A percentile compares a stretch with the other conserved stretches of the same genome.
Conservation (phyloP, 1,140 invertebrate species). For the Bombus difficillimus region DNA sequence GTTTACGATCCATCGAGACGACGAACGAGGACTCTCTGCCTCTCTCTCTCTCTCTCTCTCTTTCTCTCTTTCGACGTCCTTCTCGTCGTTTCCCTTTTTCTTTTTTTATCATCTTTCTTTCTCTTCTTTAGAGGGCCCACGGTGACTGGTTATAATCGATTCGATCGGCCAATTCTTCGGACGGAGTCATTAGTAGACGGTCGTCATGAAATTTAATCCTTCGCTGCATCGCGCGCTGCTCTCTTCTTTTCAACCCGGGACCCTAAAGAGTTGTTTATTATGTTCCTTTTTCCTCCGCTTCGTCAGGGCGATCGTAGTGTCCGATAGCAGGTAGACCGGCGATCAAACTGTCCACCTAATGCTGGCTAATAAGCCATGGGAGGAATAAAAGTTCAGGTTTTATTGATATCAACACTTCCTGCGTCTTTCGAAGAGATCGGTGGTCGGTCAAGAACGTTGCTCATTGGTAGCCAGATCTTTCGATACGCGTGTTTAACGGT, state of each 20-base stretch:
- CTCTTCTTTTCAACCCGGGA: neutral
- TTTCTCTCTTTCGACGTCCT: neutral
- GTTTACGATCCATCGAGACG: constrained; percentile 49
- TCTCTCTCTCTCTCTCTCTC: neutral
- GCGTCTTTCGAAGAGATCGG: neutral
- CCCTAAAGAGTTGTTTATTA: neutral
- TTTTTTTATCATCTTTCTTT: neutral
- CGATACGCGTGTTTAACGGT: neutral
- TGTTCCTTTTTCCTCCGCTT: neutral
- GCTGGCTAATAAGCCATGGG: constrained; percentile 39
- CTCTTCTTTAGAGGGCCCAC: constrained; percentile 1
- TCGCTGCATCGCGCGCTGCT: constrained; percentile 21
- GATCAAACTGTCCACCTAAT: constrained; percentile 55
- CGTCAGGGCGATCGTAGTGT: neutral
- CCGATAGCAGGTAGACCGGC: constrained; percentile 21
- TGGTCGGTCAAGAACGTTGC: neutral
- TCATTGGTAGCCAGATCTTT: neutral
- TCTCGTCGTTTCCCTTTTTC: neutral
- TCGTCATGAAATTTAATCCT: constrained; percentile 65
- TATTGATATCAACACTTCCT: constrained; percentile 41
- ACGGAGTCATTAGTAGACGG: constrained; percentile 57
- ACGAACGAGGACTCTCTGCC: neutral
- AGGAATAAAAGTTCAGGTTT: constrained; percentile 32
- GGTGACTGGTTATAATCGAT: constrained; percentile 63
- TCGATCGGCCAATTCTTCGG: constrained; percentile 68